Conservation (phyloP, 2,113 vertebrate genomes). For the Rhinogobius similis region DNA sequence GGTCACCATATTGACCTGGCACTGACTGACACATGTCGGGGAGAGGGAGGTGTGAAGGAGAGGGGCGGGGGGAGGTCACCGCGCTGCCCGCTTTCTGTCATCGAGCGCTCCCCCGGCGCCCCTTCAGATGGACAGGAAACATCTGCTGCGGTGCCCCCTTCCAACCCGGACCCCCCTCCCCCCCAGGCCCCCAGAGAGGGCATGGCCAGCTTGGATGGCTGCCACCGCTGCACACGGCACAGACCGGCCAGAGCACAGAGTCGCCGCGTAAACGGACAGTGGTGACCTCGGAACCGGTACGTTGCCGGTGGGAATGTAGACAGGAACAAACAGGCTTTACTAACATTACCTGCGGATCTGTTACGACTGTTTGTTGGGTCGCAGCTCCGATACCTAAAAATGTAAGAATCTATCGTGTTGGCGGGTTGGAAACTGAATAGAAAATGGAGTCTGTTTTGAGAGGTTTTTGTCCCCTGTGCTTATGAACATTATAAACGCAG, state of each 20-base stretch:
- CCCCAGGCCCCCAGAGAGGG: slow-evolving; percentile 24
- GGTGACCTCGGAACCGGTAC: background rate
- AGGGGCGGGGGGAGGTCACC: slow-evolving; percentile 53
- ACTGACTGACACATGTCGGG: slow-evolving; percentile 71
- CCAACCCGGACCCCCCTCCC: slow-evolving; percentile 8
- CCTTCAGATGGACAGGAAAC: slow-evolving; percentile 39
- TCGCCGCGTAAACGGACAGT: slow-evolving; percentile 27
- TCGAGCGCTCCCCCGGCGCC: slow-evolving; percentile 24
- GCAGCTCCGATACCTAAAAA: no score
- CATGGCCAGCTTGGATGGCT: slow-evolving; percentile 37
- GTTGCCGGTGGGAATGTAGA: background rate
- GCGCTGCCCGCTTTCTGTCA: slow-evolving; percentile 38
- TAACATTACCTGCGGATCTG: slow-evolving; percentile 9
- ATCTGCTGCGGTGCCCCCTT: slow-evolving; percentile 51
- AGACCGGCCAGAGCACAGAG: slow-evolving; percentile 36
- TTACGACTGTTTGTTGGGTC: no score
- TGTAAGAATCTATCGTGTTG: no score
- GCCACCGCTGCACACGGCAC: slow-evolving; percentile 40
- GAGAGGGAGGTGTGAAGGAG: slow-evolving; percentile 53
- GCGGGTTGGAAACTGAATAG: no score
- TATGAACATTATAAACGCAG: no score
- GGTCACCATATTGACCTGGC: slow-evolving; percentile 70
- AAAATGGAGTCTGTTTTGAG: no score
- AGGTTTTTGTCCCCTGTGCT: no score
- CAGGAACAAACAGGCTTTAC: slow-evolving; percentile 37